Conservation (phyloP, 2,888 invertebrate species). For the Dermolepida albohirtum region DNA sequence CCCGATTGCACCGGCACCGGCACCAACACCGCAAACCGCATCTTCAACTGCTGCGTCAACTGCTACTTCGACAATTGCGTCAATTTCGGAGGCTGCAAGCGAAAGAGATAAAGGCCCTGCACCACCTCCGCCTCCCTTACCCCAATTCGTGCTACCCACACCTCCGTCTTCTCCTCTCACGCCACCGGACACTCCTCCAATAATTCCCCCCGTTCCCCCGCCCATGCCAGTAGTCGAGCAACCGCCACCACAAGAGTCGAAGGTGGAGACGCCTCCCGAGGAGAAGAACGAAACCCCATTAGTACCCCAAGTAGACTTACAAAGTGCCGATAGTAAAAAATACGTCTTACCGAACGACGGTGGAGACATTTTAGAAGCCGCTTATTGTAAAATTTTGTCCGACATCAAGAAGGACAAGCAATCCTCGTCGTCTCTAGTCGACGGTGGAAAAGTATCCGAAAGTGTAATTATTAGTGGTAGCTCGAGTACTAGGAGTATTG, state of each 20-base stretch:
- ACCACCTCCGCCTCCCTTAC: constrained; percentile 53
- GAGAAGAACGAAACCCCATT: constrained; percentile 5
- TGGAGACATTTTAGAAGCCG: constrained; percentile 51
- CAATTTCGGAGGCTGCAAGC: constrained; percentile 53
- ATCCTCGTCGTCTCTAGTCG: constrained; percentile 10
- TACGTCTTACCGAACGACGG: constrained; percentile 17
- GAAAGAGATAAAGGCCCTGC: constrained; percentile 63
- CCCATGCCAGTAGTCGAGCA: constrained; percentile 48
- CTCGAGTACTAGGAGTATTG: constrained; percentile 47
- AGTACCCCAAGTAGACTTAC: constrained; percentile 8
- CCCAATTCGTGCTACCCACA: constrained; percentile 58
- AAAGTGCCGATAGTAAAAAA: constrained; percentile 25
- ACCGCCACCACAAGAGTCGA: constrained; percentile 34
- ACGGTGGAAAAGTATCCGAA: constrained; percentile 45
- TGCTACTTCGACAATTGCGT: constrained; percentile 57
- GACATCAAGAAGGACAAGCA: constrained; percentile 52
- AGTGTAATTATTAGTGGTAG: constrained; percentile 56
- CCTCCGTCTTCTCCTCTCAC: constrained; percentile 62
- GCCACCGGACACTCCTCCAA: constrained; percentile 61
- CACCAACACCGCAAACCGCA: constrained; percentile 48
- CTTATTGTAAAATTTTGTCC: constrained; percentile 49
- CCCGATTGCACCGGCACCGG: constrained; percentile 41
- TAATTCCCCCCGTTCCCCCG: constrained; percentile 40
- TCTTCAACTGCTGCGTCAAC: constrained; percentile 58
- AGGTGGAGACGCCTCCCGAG: constrained; percentile 35